phyloP scores from a whole-genome alignment of 30 jellyfish, hydroid and myxozoan species.

The Hydractinia echinata region DNA sequence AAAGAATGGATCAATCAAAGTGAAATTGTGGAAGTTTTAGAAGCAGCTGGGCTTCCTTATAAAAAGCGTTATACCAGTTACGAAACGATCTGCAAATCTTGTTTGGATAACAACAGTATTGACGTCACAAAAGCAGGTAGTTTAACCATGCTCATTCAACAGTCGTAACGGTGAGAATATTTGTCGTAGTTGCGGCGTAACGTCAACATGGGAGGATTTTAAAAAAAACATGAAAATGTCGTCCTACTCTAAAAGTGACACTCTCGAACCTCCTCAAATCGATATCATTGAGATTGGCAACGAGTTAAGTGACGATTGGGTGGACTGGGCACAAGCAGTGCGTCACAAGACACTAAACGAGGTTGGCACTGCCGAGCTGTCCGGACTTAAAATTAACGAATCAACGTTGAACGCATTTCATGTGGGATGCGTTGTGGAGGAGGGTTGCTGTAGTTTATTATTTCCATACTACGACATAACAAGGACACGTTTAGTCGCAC shows the following conservation, averaged over 20 bases:
- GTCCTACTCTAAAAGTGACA: background rate
- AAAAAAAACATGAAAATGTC: background rate
- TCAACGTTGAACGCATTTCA: too few relatives aligned
- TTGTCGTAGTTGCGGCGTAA: conserved; percentile 28
- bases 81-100: background rate
- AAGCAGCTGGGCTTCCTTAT: background rate
- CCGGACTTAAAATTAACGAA: too few relatives aligned
- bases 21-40: conserved; percentile 29
- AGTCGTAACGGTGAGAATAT: conserved; percentile 15
- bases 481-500: background rate
- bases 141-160: background rate
- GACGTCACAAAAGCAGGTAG: background rate
- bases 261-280: background rate
- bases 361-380: too few relatives aligned
- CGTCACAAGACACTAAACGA: too few relatives aligned
- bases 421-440: too few relatives aligned
- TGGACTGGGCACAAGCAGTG: background rate
- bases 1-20: background rate
- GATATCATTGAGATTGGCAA: background rate
- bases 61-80: conserved; percentile 32
- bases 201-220: conserved; percentile 23
- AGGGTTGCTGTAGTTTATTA: background rate
- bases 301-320: conserved; percentile 10
- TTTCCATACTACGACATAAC: conserved; percentile 38
- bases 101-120: background rate